Base-by-base conservation (phyloP, 2,797 vertebrate species). In the Crossoptilon crossoptilon region DNA sequence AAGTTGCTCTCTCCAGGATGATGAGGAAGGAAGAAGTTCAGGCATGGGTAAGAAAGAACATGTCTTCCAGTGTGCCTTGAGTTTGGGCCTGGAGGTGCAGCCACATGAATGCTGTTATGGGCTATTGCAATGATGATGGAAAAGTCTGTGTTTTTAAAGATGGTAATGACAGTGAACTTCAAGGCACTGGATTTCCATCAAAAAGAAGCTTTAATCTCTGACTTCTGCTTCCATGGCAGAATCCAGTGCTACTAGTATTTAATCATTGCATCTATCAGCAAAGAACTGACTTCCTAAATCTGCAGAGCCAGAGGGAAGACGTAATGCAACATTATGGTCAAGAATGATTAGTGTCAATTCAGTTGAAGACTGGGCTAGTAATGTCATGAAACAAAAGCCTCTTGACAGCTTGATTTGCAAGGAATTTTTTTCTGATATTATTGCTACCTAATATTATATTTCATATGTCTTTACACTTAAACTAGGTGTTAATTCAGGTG, bases 31-130 rank as follows among this genome's bases (percentile, higher is more conserved):
- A 33, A 2, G 15, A 39, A 33, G 9, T 16, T 11, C 44, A 35
- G 29, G 21, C 9, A 9, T 9, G 10, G 1, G 1, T 60, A 22
- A 19, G 39, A 24, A 67, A 82, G 41, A 35, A 46, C 18, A 16
- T 27, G 7, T 6, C 19, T 87, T 43, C 10, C 18, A 68, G 2
- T 0, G 0, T 31, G 11, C 14, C 21, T 62, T n/a, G 29, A 8
- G 8, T 72, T 69, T 69, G 35, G 17, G 44, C 51, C 51, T 4
- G 1, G 10, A 22, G 27, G n/a, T 11, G 69, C 33, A 68, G 18
- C 46, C 17, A 2, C 22, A 49, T 37, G 43, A 49, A 64, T 77
- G 41, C 10, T 44, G 24, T 31, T 67, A 23, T 14, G 6, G 43
- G 26, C 14, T 14, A 4, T 22, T 64, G 44, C 35, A 33, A 4